Conservation (phyloP, 2,113 vertebrate genomes). For the Phoenicopterus ruber region DNA sequence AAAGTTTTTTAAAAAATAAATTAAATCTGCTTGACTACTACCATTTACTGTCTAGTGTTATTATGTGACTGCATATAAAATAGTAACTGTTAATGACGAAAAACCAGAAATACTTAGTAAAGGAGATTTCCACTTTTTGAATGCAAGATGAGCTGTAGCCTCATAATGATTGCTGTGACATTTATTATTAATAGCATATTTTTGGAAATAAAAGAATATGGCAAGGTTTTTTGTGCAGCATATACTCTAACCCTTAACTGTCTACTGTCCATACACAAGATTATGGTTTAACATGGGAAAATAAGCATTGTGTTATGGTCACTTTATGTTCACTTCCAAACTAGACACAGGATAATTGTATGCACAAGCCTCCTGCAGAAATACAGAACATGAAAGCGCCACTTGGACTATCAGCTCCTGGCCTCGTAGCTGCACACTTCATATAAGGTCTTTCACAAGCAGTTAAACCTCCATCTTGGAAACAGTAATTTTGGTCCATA, state of each 20-base stretch:
- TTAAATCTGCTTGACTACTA: background rate
- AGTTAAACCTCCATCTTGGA: background rate
- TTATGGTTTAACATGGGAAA: background rate
- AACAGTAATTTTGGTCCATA: rapidly evolving
- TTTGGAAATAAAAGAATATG: background rate
- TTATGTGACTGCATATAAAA: background rate
- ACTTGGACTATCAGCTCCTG: background rate
- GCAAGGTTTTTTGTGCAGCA: background rate
- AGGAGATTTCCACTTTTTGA: background rate
- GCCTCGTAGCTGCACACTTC: background rate
- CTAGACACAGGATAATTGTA: background rate
- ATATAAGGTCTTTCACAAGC: background rate
- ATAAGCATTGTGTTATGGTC: background rate
- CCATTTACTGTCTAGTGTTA: background rate
- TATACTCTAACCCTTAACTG: background rate
- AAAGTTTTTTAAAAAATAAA: background rate
- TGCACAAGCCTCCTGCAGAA: background rate
- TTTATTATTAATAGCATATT: background rate
- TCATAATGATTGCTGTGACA: background rate
- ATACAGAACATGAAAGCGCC: background rate
- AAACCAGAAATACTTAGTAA: background rate
- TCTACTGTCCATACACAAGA: background rate
- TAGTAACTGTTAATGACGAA: background rate
- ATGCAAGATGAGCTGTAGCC: background rate
- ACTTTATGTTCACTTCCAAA: background rate